Evolutionary conservation across 2,797 vertebrate genomes (phyloP), one percentile per base, ranked within the genome.

Genomic region (Danio jaintianensis): DNA sequence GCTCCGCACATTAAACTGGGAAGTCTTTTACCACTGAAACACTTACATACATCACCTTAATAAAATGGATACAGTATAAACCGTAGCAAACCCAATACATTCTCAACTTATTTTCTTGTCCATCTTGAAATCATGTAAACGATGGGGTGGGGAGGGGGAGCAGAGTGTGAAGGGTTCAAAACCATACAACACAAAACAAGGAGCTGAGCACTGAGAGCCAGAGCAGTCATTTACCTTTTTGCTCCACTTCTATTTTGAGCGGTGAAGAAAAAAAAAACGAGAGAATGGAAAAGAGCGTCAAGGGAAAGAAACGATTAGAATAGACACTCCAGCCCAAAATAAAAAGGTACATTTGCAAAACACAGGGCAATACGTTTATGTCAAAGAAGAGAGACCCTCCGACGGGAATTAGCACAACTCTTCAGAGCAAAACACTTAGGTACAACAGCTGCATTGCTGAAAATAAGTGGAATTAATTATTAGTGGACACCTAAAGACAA

Each of bases 171-270:
- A 87, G 93, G 94, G 94, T 95, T 93, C 90, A 93, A 94, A 96
- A 96, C 95, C 95, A 95, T 94, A 95, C 95, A 94, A 94, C 95
- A 99, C 97, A 98, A 94, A 96, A 98, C 96, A 98, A 94, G 96
- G 96, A 96, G 95, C 96, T 95, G 91, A 94, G 93, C 78, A 93
- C 93, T 94, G 90, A 93, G 93, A 93, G 94, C 95, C 93, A 93
- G 91, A 93, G 94, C 95, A 92, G 88, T 96, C 96, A 98, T 98
- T 99, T 99, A 99, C 98, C 98, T 99, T 99, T 99, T 98, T 99
- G 97, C 94, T 99, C 98, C 97, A 99, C 98, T 99, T 99, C 98
- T 99, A 99, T 99, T 98, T 98, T 97, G 97, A 96, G 97, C 97
- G 95, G 96, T 94, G 94, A 55, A 73, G 29, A 29, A 29, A 29